Percentiles rank a stretch among this genome's conserved stretches.
Evolutionary conservation across 2,113 vertebrate species (phyloP).

Genomic region (Saguinus midas): DNA sequence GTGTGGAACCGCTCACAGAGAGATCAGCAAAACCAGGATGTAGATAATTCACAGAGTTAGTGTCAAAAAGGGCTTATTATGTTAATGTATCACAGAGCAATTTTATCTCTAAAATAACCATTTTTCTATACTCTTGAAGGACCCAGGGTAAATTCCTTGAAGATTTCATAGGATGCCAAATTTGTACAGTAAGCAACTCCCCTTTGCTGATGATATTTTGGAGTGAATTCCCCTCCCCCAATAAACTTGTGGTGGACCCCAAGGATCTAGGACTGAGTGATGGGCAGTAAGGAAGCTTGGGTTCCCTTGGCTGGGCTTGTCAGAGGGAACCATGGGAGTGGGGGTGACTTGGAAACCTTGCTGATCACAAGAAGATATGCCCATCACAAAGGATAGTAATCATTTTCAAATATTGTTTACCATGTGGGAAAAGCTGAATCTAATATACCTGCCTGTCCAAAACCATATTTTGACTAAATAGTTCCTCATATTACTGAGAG

Average conservation of each 20-base stretch:
- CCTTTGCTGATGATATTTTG: not conserved
- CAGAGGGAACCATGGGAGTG: not conserved
- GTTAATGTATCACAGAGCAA: not conserved
- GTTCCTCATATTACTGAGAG: not conserved
- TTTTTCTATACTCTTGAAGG: not conserved
- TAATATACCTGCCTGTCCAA: not conserved
- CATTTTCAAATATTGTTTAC: slow-evolving; percentile 29
- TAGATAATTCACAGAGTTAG: not conserved
- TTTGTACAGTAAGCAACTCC: not conserved
- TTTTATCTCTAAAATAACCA: not conserved
- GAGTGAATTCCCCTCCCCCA: not conserved
- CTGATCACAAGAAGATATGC: not conserved
- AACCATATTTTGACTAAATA: not conserved
- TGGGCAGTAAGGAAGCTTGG: not conserved
- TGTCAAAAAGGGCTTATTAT: not conserved
- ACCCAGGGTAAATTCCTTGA: not conserved
- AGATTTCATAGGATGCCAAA: not conserved
- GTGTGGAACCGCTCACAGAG: not conserved
- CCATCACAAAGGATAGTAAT: not conserved
- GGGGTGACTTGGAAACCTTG: not conserved
- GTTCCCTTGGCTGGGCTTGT: not conserved
- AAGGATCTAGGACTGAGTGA: not conserved
- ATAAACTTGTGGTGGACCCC: not conserved
- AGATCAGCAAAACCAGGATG: not conserved
- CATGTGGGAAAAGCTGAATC: not conserved